Evolutionary conservation across 2,113 vertebrate genomes (phyloP), one percentile per base, ranked within the genome.

Genomic region (Gasterosteus aculeatus): DNA sequence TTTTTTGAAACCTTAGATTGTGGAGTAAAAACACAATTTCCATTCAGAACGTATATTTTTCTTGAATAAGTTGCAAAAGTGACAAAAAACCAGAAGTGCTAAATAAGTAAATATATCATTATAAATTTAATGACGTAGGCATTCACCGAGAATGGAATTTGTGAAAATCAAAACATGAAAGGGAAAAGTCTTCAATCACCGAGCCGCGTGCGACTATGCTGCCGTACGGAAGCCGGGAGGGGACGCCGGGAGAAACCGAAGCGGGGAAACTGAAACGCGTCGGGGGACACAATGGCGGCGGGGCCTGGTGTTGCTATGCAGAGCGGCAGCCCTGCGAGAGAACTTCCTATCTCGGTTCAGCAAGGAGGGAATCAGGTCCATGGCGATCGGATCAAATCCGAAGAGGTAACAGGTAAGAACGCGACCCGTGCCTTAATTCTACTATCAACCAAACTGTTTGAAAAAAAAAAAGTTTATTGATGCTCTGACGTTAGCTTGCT

Each of bases 391-490:
- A 10, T 59, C 16, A 94, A 88, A 89, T n/a, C 73, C 0, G 94
- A 95, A 67, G 94, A 95, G 22, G 84, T 90, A 3, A 93, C 94
- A 22, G 94, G 94, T 95, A 63, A 69, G 54, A 64, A 42, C 0
- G 1, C 1, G 5, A 41, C 12, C 2, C 5, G 9, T 9, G 31
- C 2, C 39, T 57, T 29, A 3, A 12, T 47, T 44, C 22, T 0
- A 14, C 22, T 0, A 10, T 47, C 39, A 26, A 5, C 7, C 2
- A 46, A 31, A 5, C 6, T 35, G 15, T 26, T 73, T 19, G 1
- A 26, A 26, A 26, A 26, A 26, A 26, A 26, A 26, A 26, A 26
- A 26, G 26, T 12, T 10, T 54, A 31, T 14, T 38, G 19, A 16
- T 7, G 14, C 22, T 29, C 9, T 19, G 11, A 38, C 35, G 2